Percentiles rank a stretch among this genome's conserved stretches.
Evolutionary conservation across 2,888 invertebrate species (phyloP).

Genomic region (Adelognathus sp.): DNA sequence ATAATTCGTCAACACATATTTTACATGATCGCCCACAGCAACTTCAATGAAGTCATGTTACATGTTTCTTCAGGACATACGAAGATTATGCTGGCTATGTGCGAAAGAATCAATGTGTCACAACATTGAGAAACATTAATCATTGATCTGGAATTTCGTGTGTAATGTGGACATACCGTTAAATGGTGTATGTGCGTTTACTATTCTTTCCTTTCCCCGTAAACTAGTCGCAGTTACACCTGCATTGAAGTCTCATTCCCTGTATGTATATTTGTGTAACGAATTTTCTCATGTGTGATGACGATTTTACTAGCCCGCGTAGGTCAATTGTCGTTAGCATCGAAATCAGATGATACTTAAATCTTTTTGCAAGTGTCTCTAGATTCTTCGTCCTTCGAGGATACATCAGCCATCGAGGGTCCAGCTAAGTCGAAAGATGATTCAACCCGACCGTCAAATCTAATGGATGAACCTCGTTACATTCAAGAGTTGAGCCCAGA

Average conservation of each 20-base stretch:
- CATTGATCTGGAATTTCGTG: no score
- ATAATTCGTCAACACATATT: no score
- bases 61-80: background rate
- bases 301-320: background rate
- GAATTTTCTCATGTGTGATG: background rate
- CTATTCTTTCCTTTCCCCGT: no score
- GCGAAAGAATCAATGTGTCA: background rate
- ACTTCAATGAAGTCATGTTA: background rate
- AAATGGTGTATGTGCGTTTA: no score
- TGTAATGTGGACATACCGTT: no score
- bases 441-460: conserved; percentile 57
- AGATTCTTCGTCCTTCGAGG: conserved; percentile 74
- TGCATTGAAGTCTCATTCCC: no score
- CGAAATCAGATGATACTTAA: background rate
- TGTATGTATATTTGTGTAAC: background rate
- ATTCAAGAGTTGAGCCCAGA: conserved; percentile 63
- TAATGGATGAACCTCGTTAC: conserved; percentile 61
- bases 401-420: conserved; percentile 72
- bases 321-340: conserved; percentile 19
- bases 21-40: no score
- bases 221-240: no score
- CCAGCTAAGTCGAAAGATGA: conserved; percentile 63
- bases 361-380: conserved; percentile 63
- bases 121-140: no score
- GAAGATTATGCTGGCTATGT: background rate